Base-by-base conservation (phyloP, 1,140 invertebrate species). In the Drosophila guanche region DNA sequence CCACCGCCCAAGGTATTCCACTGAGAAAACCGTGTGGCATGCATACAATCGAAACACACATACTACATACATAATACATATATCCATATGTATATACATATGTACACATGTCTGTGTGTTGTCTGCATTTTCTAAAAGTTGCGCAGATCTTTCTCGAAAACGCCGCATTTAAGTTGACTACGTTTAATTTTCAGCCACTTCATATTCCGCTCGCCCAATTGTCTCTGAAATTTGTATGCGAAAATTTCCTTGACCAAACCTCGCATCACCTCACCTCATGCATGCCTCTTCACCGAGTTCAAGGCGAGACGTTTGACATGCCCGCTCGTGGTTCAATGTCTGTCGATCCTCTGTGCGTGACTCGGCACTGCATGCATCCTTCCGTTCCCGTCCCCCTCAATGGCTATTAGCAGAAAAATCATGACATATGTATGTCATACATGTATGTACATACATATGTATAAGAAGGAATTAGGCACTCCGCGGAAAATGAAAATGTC, bases 121-220 rank as follows among this genome's bases (percentile, higher is more conserved):
- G 47, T 47, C 47, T 12, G 37, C 37, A 37, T 71, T 62, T n/a
- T 12, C 25, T 29, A 47, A 50, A 41, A 47, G 42, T 60, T 67
- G 66, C 48, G 41, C 51, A 53, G 60, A 56, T 57, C 40, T 57
- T 40, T 45, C 56, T 55, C 61, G 58, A 85, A 88, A 85, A 80
- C 66, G 73, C 54, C 52, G 54, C 63, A 54, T 85, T 85, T 76
- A 85, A 67, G 63, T 86, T 77, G 59, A 86, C 81, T 85, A 85
- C 85, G 85, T 79, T 72, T 72, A 52, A 65, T 61, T 83, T 79
- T 60, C 55, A 69, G 42, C 53, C 56, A 48, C 46, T 60, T 65
- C 65, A 74, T 69, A 72, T 67, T 56, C 66, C 66, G 56, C 63
- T 68, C 42, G 62, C 62, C 47, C 47, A 37, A 12, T 12, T 37